Evolutionary conservation across 2,113 vertebrate species (phyloP).

Genomic region (Orycteropus afer): DNA sequence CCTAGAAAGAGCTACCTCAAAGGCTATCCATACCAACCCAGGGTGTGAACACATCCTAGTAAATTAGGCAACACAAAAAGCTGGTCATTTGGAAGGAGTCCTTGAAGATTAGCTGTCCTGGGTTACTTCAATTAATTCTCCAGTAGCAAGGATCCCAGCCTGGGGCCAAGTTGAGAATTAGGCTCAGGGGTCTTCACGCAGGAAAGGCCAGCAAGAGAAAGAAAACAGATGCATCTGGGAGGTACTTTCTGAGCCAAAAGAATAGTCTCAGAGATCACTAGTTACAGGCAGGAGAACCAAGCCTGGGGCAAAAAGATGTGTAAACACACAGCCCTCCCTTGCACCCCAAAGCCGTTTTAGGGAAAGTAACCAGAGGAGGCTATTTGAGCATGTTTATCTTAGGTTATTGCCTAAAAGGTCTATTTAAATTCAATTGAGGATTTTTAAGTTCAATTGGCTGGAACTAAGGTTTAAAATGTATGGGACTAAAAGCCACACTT

Average conservation of each 20-base stretch:
- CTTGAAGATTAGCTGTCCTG: background rate
- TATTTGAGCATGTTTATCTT: background rate
- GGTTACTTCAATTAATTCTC: background rate
- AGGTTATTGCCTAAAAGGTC: background rate
- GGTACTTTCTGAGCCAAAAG: background rate
- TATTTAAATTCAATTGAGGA: background rate
- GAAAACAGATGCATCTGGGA: background rate
- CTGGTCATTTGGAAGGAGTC: background rate
- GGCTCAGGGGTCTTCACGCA: background rate
- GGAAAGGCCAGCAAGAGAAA: background rate
- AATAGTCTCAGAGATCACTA: background rate
- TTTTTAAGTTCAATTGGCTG: slow-evolving; percentile 14
- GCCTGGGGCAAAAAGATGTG: fast-evolving
- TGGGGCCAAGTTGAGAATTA: background rate
- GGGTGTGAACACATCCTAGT: background rate
- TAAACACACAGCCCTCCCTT: background rate
- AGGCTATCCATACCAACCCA: background rate
- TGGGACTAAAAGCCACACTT: background rate
- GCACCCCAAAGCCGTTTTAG: background rate
- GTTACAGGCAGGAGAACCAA: background rate
- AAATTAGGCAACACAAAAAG: background rate
- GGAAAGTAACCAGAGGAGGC: background rate
- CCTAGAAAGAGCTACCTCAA: background rate
- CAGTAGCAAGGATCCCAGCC: background rate
- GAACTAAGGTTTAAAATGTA: background rate